Base-by-base conservation (phyloP, 2,888 invertebrate genomes). In the Punctoribates punctum region DNA sequence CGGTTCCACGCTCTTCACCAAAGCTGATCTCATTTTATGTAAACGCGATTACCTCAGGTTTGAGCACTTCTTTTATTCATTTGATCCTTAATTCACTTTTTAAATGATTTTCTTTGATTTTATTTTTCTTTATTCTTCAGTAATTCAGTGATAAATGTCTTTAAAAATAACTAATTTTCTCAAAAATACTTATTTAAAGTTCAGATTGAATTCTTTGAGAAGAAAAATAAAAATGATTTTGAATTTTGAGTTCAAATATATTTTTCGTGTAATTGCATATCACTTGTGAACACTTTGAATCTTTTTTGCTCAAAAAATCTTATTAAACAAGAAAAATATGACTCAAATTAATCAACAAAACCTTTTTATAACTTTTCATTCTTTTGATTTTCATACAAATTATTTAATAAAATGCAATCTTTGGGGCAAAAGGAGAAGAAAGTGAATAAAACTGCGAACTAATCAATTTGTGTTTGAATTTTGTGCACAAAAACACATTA, bases 11-110 rank as follows among this genome's bases (percentile, higher is more conserved):
- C 87, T 94, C 73, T 95, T 92, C 86, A 92, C 92, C 81, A 94
- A 93, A 85, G 93, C 93, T 46, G 93, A 94, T 85, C 89, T 94
- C 80, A 91, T 94, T 84, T 88, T 95, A 76, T 95, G 94, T 87
- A 91, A 92, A 86, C 88, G 93, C 83, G 95, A 95, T 85, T 95
- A 95, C 85, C 89, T 94, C 85, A 92, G 94, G 93, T 93, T 81
- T 84, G 84, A 72, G 4, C 9, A 4, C 62, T 1, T 11, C 13
- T 17, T 57, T 48, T 17, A 48, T 48, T 48, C 46, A 17, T 48
- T 48, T 48, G 17, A 48, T 48, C 11, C 11, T 51, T 51, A n/a
- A 17, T 51, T 20, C 20, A 17, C 11, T n/a, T 51, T 51, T 51
- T 20, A 51, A 5, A 34, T 23, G 23, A 54, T 20, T 54, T 54